phyloP scores from a whole-genome alignment of 2,888 invertebrate species.

The Hymenopus coronatus region DNA sequence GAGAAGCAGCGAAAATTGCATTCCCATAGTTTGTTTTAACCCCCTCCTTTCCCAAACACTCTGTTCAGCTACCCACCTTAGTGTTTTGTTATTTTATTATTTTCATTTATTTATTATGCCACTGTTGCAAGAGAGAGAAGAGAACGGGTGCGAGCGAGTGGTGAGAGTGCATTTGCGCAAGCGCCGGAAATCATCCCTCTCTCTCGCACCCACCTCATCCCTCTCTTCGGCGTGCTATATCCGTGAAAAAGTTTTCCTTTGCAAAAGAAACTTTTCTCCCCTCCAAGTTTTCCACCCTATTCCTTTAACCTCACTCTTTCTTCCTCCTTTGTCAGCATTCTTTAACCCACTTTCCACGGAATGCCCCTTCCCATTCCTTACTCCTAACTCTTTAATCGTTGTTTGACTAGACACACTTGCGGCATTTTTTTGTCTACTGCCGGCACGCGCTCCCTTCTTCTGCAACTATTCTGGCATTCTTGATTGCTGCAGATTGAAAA shows the following conservation, averaged over 20 bases:
- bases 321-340: constrained; percentile 26
- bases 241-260: constrained; percentile 27
- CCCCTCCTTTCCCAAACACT: not conserved
- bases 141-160: not conserved
- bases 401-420: not conserved
- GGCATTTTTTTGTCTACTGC: not conserved
- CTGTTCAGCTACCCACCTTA: not conserved
- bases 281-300: constrained; percentile 9
- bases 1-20: not conserved
- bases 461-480: not conserved
- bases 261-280: constrained; percentile 28
- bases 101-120: not conserved
- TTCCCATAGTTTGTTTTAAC: not conserved
- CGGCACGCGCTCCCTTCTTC: not conserved
- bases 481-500: not conserved
- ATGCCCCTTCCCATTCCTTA: not conserved
- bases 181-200: not conserved
- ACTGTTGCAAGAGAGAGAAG: not conserved
- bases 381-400: not conserved
- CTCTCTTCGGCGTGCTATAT: constrained; percentile 1
- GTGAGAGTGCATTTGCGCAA: not conserved
- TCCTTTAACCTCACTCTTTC: constrained; percentile 3
- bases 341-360: constrained; percentile 23
- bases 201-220: not conserved
- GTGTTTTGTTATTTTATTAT: not conserved